Conservation (phyloP, 2,113 vertebrate genomes). For the Neopipo cinnamomea region DNA sequence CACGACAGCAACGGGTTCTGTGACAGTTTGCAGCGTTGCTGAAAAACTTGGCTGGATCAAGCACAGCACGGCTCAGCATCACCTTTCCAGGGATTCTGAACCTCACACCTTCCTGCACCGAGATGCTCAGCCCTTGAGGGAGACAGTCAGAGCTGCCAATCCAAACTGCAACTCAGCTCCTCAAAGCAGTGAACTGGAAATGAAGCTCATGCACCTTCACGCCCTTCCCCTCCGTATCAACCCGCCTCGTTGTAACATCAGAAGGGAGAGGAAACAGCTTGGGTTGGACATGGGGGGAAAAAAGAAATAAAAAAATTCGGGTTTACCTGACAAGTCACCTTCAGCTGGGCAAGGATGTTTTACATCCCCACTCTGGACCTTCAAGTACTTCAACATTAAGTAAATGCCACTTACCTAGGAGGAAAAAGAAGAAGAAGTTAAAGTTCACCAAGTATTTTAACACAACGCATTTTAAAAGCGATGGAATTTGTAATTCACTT, state of each 20-base stretch:
- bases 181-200: not conserved
- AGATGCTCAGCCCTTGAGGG: not conserved
- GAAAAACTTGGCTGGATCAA: not conserved
- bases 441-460: constrained; percentile 15
- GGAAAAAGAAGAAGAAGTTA: constrained; percentile 26
- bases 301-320: not conserved
- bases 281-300: not conserved
- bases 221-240: not conserved
- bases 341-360: constrained; percentile 7
- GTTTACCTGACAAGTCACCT: constrained; percentile 48
- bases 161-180: not conserved
- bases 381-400: constrained; percentile 59
- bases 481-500: constrained; percentile 19
- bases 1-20: accelerated
- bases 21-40: not conserved
- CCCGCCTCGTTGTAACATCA: not conserved
- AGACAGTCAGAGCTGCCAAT: not conserved
- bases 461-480: not conserved
- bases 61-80: not conserved
- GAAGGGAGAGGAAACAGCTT: not conserved
- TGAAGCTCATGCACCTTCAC: not conserved
- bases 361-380: constrained; percentile 3
- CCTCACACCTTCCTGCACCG: not conserved
- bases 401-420: constrained; percentile 76
- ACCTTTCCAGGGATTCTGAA: not conserved